Evolutionary conservation across 2,888 invertebrate species (phyloP), one percentile per base, ranked within the genome.

Genomic region (Argyresthia albistria): DNA sequence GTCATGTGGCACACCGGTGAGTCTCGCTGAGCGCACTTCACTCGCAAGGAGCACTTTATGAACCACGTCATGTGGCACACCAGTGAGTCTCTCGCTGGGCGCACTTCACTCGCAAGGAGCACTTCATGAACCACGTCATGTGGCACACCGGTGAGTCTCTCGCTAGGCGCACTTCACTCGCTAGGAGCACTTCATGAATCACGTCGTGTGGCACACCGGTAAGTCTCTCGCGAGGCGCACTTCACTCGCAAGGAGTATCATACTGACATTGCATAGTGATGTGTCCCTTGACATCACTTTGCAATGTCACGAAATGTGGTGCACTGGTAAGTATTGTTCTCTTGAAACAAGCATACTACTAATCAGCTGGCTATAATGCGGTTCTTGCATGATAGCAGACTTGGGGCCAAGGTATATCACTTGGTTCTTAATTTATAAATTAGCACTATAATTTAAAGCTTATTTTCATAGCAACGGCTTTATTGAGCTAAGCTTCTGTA

Each of bases 21-120:
- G 78, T 91, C 94, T 65, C 95, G 95, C 80, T 94, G 94, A 63
- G 95, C 95, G 89, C 95, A 95, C 80, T 95, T 95, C 80, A 95
- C 95, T 61, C 91, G 95, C 65, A 95, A 95, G 86, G 95, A 95
- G 82, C 95, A 95, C 86, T 90, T 95, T 76, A 92, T 93, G 66
- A 95, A 95, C 83, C 95, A 95, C 84, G 93, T 95, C 92, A 90
- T 95, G 64, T 94, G 94, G 57, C 95, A 95, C 77, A 95, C 95
- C 59, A 95, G 95, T 73, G 95, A 95, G 93, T 93, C 74, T 93
- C 93, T 4, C 80, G 93, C 57, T 93, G 93, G 66, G 93, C 93
- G 64, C 93, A 93, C 68, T 93, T 93, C 74, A 93, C 93, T 4
- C 80, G 93, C 57, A 93, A 93, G 66, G 93, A 93, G 64, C 93